Conservation (phyloP, 2,888 invertebrate species). For the Hesperia comma region DNA sequence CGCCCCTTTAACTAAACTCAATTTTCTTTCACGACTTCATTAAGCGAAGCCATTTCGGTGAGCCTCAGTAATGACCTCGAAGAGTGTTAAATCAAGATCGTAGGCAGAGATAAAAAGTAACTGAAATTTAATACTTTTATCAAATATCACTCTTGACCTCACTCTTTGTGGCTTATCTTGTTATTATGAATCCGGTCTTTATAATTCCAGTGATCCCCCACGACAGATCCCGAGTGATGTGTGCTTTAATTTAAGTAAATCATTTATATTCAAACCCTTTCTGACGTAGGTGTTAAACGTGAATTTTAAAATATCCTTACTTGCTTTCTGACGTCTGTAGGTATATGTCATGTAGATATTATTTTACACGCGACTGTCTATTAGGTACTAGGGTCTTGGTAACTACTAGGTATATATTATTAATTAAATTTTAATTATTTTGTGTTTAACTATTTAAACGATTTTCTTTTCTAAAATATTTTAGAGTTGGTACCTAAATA, state of each 20-base stretch:
- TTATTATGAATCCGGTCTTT: conserved; percentile 1
- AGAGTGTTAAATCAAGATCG: conserved; percentile 82
- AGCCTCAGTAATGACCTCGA: conserved; percentile 81
- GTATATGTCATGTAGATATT: too few species aligned
- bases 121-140: conserved; percentile 77
- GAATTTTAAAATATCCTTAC: too few species aligned
- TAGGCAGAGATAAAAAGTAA: conserved; percentile 76
- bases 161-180: conserved; percentile 48
- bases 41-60: conserved; percentile 80
- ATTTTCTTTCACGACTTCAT: conserved; percentile 83
- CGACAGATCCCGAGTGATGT: background rate
- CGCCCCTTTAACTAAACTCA: conserved; percentile 82
- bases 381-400: too few species aligned
- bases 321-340: too few species aligned
- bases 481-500: too few species aligned
- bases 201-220: background rate
- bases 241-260: background rate
- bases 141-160: conserved; percentile 66
- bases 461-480: too few species aligned
- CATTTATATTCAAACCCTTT: background rate
- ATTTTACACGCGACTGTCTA: too few species aligned
- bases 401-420: too few species aligned
- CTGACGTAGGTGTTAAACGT: too few species aligned
- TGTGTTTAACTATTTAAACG: too few species aligned
- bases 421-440: too few species aligned